These are phyloP conservation scores for Pongo abelii DNA, from an alignment of 2,113 vertebrate genomes.

Conservation along the genomic window DNA sequence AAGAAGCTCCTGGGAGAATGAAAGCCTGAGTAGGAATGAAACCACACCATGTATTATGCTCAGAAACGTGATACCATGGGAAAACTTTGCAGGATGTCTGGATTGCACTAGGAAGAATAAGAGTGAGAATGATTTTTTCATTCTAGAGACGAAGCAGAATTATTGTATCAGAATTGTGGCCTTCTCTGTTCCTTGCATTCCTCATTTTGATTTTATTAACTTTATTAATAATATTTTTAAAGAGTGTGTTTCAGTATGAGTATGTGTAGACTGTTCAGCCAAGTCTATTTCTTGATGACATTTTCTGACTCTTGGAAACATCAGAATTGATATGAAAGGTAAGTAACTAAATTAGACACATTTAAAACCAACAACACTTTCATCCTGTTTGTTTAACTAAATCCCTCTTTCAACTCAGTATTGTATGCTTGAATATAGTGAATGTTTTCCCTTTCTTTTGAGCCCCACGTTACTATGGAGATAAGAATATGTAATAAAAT, in stretches of 20 bases:
- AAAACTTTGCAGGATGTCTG: background rate
- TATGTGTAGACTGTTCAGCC: conserved; percentile 58
- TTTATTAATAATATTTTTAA: conserved; percentile 53
- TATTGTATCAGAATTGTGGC: background rate
- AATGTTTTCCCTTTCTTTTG: background rate
- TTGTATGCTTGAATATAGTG: conserved; percentile 16
- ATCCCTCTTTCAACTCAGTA: background rate
- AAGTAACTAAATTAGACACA: conserved; percentile 67
- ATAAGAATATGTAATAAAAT: background rate
- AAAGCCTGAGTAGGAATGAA: background rate
- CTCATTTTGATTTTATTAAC: conserved; percentile 19
- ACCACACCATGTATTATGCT: background rate
- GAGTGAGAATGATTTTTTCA: background rate
- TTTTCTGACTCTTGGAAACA: conserved; percentile 65
- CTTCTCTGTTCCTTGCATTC: background rate
- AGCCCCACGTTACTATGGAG: background rate
- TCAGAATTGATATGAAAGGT: conserved; percentile 73
- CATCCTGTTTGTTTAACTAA: conserved; percentile 31
- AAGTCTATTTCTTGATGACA: conserved; percentile 65
- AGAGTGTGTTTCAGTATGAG: conserved; percentile 60
- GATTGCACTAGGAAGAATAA: background rate
- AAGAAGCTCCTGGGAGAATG: conserved; percentile 8
- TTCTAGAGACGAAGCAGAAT: background rate
- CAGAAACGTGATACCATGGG: background rate
- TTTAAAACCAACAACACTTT: conserved; percentile 40